Evolutionary conservation across 1,140 invertebrate species (phyloP).

Genomic region (Teleopsis dalmanni): DNA sequence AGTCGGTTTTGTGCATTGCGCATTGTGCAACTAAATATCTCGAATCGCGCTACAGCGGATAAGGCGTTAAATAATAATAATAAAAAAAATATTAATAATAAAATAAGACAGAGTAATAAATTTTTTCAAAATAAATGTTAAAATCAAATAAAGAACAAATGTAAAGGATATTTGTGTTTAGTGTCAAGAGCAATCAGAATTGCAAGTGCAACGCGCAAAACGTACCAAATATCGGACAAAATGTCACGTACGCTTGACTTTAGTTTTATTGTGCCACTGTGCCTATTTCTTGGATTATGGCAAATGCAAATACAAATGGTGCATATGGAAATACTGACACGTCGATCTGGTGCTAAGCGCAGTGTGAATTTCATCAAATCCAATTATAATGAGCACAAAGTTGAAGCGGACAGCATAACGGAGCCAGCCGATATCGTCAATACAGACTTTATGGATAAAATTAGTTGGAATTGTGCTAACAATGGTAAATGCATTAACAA

Average conservation of each 20-base stretch:
- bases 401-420: not conserved
- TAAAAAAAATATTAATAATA: not conserved
- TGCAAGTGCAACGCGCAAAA: not conserved
- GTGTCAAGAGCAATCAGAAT: not conserved
- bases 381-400: too few species aligned
- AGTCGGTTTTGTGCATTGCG: slow-evolving; percentile 24
- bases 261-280: not conserved
- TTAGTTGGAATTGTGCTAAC: slow-evolving; percentile 42
- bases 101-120: not conserved
- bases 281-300: not conserved
- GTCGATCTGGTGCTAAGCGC: not conserved
- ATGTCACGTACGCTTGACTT: not conserved
- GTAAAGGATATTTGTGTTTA: slow-evolving; percentile 4
- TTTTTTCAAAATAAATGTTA: not conserved
- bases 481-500: slow-evolving; percentile 37
- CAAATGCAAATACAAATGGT: slow-evolving; percentile 1
- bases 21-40: not conserved
- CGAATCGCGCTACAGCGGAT: not conserved
- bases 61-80: not conserved
- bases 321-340: not conserved
- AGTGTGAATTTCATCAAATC: not conserved
- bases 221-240: not conserved
- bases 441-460: slow-evolving; percentile 33
- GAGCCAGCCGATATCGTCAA: slow-evolving; percentile 14
- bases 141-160: not conserved